These are phyloP conservation scores for Pemphigus obesinymphae DNA, from an alignment of 1,140 invertebrate species.

Conservation along the genomic window DNA sequence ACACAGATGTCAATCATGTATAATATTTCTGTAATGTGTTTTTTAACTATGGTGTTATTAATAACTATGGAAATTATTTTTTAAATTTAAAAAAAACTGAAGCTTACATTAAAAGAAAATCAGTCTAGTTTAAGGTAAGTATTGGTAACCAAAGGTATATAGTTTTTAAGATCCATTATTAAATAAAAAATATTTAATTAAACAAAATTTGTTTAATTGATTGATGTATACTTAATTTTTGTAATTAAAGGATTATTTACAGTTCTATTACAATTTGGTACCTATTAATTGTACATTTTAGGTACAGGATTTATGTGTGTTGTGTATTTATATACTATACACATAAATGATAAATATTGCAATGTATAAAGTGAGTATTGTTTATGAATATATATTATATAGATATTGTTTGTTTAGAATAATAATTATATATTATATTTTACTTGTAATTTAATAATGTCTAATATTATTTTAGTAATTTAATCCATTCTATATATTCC, in stretches of 20 bases:
- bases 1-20: background rate
- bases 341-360: background rate
- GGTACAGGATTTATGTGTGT: background rate
- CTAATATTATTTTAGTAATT: background rate
- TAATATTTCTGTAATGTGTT: background rate
- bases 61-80: background rate
- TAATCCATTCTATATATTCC: background rate
- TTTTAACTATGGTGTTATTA: background rate
- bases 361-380: background rate
- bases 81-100: background rate
- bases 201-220: too few species aligned
- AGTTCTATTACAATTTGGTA: background rate
- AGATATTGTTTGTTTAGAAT: background rate
- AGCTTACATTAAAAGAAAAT: background rate
- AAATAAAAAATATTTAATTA: background rate
- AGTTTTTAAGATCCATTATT: conserved; percentile 1
- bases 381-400: background rate
- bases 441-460: background rate
- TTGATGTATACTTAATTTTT: background rate
- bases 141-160: conserved; percentile 35
- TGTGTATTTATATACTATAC: background rate
- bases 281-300: background rate
- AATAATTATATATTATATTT: background rate
- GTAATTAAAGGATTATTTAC: background rate
- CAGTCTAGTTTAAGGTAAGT: conserved; percentile 4